phyloP scores from a whole-genome alignment of 2,113 vertebrate species.

The Pterocles burchelli region DNA sequence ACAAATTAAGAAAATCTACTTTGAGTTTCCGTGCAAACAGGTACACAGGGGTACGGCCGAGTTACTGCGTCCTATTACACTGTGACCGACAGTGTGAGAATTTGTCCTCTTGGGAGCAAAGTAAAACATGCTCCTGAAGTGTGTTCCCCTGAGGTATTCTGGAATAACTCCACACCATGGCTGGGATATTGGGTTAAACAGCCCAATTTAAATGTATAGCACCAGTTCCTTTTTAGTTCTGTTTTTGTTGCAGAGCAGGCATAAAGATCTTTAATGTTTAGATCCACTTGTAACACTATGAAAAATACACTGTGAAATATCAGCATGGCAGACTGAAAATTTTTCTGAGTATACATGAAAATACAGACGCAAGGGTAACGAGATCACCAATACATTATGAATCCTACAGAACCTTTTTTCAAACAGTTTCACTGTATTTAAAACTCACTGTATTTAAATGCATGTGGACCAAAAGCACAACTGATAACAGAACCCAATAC shows the following conservation, averaged over 20 bases:
- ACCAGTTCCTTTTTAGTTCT: conserved; percentile 12
- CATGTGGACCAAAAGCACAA: background rate
- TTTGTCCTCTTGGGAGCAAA: conserved; percentile 8
- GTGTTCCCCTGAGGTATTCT: conserved; percentile 22
- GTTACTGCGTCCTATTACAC: background rate
- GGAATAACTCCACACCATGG: conserved; percentile 29
- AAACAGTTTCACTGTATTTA: background rate
- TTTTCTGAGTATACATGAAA: background rate
- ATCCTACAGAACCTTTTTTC: background rate
- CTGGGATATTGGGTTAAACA: conserved; percentile 38
- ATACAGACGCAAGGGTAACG: background rate
- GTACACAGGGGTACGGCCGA: background rate
- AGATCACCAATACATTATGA: background rate
- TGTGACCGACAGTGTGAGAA: conserved; percentile 12
- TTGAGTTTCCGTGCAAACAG: background rate
- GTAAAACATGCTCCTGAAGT: background rate
- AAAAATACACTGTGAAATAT: conserved; percentile 2
- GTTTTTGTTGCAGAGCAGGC: conserved; percentile 7
- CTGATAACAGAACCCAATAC: background rate
- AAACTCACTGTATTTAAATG: background rate
- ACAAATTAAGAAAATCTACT: background rate
- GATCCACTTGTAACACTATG: conserved; percentile 14
- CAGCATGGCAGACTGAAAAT: background rate
- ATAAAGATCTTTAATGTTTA: conserved; percentile 68
- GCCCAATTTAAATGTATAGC: background rate